Evolutionary conservation across 2,797 vertebrate genomes (phyloP), one percentile per base, ranked within the genome.

Genomic region (Myotis planiceps): DNA sequence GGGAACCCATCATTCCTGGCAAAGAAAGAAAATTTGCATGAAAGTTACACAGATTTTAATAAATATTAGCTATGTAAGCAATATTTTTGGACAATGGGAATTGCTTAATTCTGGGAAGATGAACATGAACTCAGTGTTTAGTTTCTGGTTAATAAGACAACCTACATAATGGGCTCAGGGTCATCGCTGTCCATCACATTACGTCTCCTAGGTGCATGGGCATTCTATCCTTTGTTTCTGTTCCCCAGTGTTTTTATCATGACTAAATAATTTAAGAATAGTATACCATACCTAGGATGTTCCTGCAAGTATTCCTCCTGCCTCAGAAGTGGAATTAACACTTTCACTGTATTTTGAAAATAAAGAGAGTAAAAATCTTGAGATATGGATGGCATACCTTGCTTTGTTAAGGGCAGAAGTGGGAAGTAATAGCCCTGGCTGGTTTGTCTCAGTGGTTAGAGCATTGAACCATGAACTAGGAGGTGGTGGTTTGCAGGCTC

Each of bases 21-120:
- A 63, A 88, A 47, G 19, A 10, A 88, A 72, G 53, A 91, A 87
- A 34, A n/a, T 39, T 19, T 89, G 3, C 19, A 71, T 53, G 37
- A 85, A 88, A 55, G 8, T 47, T 34, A 63, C 5, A 51, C 6
- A 72, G 37, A 5, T 0, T 55, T 85, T 49, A 74, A 51, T 51
- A 55, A 84, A 16, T 60, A 53, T 53, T 47, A 34, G 8, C 7
- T 53, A 71, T 21, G 21, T 51, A 92, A 82, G 14, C 7, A 45
- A n/a, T 76, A 51, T 78, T 72, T 32, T 66, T n/a, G 15, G 66
- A 37, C 23, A 76, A 32, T 10, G 14, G 3, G 13, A 82, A 88
- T 66, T 45, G 1, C 8, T 88, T 71, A 84, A 49, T 65, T 68
- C 39, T 72, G 10, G 51, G 47, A 91, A 39, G 3, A 58, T 60